Percentiles rank a stretch among this genome's conserved stretches.
Evolutionary conservation across 2,113 vertebrate genomes (phyloP).

Genomic region (Nicator chloris): DNA sequence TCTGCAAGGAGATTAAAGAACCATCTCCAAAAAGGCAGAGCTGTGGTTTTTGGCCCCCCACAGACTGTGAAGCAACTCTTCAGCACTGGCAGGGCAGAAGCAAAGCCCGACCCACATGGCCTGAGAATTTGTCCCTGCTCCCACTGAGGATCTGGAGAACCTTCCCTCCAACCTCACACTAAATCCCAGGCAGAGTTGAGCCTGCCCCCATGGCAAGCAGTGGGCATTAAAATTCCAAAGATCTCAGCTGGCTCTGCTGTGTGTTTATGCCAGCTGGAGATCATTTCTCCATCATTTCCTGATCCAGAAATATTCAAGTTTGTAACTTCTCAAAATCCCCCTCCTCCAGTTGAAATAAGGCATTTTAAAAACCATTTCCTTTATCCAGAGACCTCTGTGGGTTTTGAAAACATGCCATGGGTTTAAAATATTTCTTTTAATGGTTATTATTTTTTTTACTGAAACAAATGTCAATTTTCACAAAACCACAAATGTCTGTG

Average conservation of each 20-base stretch:
- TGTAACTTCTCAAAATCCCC: neutral
- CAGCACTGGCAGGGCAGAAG: neutral
- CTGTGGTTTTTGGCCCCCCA: neutral
- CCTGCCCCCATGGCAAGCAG: neutral
- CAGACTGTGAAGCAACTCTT: neutral
- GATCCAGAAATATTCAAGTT: neutral
- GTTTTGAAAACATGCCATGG: neutral
- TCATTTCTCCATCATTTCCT: neutral
- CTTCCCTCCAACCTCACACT: neutral
- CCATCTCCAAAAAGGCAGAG: neutral
- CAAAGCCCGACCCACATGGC: neutral
- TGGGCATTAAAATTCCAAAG: neutral
- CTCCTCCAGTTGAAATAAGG: neutral
- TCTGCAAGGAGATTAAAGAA: neutral
- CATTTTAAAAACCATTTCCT: neutral
- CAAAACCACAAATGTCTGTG: neutral
- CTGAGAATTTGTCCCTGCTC: neutral
- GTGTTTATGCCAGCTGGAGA: neutral
- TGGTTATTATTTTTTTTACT: neutral
- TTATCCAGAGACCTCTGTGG: neutral
- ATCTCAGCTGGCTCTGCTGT: neutral
- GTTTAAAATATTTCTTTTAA: neutral
- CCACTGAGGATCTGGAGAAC: fast-evolving
- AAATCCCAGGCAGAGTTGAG: neutral
- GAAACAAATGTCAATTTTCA: neutral